Evolutionary conservation across 2,113 vertebrate genomes (phyloP), one percentile per base, ranked within the genome.

Genomic region (Hippocampus barbouri): DNA sequence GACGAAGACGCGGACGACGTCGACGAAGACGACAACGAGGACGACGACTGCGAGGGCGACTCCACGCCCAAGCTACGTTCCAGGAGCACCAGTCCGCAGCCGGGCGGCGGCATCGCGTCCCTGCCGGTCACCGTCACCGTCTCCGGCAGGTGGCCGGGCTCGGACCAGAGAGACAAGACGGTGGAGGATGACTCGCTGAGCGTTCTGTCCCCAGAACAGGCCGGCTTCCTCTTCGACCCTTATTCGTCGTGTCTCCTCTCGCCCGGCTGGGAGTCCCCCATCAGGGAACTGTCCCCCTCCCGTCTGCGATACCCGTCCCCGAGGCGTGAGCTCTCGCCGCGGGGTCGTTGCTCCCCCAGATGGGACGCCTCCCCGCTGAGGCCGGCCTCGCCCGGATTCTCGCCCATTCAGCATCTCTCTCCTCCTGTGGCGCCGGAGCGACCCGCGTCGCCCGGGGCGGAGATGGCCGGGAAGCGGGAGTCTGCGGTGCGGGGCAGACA

Each of bases 31-130:
- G 93, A 94, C 0, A 97, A 98, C 5, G 96, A 98, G 20, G 97
- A 99, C 1, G 96, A 98, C 18, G 97, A 99, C 38, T 93, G 93
- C 70, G 96, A 97, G 77, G 97, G 96, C 70, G 97, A 98, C 82
- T 92, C 93, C 23, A 98, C 97, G 67, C 97, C 97, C 54, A 98
- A 95, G 90, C 90, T 96, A 45, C 91, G 93, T 73, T 99, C 97
- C 21, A 93, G 96, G 83, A 98, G 97, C 86, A 95, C 95, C 68
- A 99, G 97, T 83, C 97, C 97, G 0, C 96, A 96, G 85, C 91
- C 93, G 0, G 93, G 93, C 41, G 89, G 91, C 43, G 91, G 95
- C 75, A 90, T 93, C 63, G 91, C 62, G 62, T 70, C 87, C 23
- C 91, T 94, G 79, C 93, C 95, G 0, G 94, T 93, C 71, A 92